Percentiles rank a stretch among this genome's conserved stretches.
Conservation (phyloP, 1,140 invertebrate genomes). For the Zaprionus tsacasi region DNA sequence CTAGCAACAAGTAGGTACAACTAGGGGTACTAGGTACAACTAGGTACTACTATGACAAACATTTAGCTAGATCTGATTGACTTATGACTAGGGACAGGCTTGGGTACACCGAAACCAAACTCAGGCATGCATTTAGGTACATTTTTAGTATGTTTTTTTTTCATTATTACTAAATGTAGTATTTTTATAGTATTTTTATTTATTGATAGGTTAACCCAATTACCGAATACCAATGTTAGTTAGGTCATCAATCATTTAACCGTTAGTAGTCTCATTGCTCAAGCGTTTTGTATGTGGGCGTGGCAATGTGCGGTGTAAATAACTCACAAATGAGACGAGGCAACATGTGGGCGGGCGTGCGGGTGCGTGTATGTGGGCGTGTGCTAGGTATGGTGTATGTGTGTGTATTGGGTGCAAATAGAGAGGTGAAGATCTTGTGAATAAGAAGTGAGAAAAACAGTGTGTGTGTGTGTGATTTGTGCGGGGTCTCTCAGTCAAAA, state of each 20-base stretch:
- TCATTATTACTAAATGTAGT: not conserved
- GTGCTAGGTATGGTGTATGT: constrained; percentile 17
- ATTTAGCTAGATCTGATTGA: constrained; percentile 35
- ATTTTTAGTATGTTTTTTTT: constrained; percentile 10
- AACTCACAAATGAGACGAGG: constrained; percentile 45
- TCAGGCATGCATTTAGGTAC: constrained; percentile 11
- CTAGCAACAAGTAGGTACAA: constrained; percentile 14
- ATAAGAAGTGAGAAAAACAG: constrained; percentile 50
- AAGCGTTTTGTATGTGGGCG: constrained; percentile 62
- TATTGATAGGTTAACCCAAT: constrained; percentile 10
- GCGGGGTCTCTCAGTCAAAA: constrained; percentile 39
- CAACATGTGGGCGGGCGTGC: constrained; percentile 19
- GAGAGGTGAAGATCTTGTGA: constrained; percentile 28
- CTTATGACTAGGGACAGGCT: constrained; percentile 29
- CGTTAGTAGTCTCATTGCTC: constrained; percentile 64
- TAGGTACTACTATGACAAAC: constrained; percentile 20
- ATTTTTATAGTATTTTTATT: not conserved
- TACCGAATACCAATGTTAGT: constrained; percentile 22
- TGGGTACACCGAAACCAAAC: constrained; percentile 31
- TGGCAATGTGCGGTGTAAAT: constrained; percentile 63
- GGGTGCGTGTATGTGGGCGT: constrained; percentile 21
- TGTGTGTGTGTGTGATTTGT: constrained; percentile 13
- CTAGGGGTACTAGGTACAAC: constrained; percentile 23
- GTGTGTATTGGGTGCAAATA: constrained; percentile 8
- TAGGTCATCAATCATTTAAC: constrained; percentile 9